phyloP scores from a whole-genome alignment of 2,113 vertebrate genomes.

The Mixornis gularis region DNA sequence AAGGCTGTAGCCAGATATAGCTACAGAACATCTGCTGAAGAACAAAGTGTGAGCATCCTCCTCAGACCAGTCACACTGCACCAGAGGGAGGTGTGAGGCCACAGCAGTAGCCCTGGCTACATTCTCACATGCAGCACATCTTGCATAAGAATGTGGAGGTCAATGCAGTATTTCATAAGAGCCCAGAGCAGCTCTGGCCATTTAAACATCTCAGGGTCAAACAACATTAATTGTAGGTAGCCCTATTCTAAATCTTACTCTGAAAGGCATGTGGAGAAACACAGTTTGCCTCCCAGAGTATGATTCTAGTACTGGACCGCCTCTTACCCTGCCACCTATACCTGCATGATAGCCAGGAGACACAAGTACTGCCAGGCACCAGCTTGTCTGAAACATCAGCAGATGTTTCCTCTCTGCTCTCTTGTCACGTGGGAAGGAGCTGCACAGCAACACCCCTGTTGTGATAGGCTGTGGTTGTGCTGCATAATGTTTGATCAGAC shows the following conservation, averaged over 20 bases:
- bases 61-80: neutral
- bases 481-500: neutral
- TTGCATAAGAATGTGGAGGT: neutral
- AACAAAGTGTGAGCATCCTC: slow-evolving; percentile 21
- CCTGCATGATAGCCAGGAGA: neutral
- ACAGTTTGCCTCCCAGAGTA: neutral
- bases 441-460: neutral
- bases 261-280: neutral
- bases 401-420: neutral
- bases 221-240: neutral
- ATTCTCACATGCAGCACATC: neutral
- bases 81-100: neutral
- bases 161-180: neutral
- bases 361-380: neutral
- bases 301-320: neutral
- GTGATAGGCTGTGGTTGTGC: neutral
- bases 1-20: slow-evolving; percentile 28
- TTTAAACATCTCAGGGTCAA: neutral
- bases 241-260: neutral
- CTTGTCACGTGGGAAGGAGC: neutral
- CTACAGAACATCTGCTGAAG: slow-evolving; percentile 43
- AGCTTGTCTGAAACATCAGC: neutral
- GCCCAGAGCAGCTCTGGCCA: neutral
- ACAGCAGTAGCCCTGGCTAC: neutral
- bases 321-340: neutral